Base-by-base conservation (phyloP, 2,888 invertebrate genomes). In the Drosophila setosimentum region DNA sequence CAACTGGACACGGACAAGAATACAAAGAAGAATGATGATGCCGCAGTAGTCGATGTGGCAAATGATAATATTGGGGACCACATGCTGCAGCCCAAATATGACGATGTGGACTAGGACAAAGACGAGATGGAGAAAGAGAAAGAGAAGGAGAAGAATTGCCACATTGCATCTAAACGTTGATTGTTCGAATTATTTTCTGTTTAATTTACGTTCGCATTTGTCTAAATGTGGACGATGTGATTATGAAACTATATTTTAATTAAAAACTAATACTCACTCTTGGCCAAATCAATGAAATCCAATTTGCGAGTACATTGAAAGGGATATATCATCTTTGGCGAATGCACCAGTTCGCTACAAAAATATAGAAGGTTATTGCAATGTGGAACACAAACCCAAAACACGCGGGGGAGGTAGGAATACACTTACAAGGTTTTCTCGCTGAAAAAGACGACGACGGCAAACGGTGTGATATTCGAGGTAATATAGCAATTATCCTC, bases 401-500 rank as follows among this genome's bases (percentile, higher is more conserved):
- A 33, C 13, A 13, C 13, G 5, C 13, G n/a, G n/a, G n/a, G n/a
- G n/a, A n/a, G n/a, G n/a, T n/a, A 2, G 33, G 16, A 33, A 13
- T 16, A 5, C 16, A 33, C 33, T 32, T 16, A n/a, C 21, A 21
- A 45, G 24, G 95, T 94, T 90, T 96, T 96, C 93, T 97, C 97
- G 92, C 96, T 95, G 93, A 97, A 97, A 93, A 97, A 97, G 92
- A 96, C 96, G 57, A 97, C 97, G 86, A 96, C 95, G 62, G 96
- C 96, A 82, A 97, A 95, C n/a, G 97, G 96, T 79, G 95, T 94
- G 90, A 96, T 96, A 87, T 95, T 94, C 89, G 96, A 94, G 53
- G 84, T 78, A 63, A 95, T 95, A 54, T 93, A 93, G 72, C 95
- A 93, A 80, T 96, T 94, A 90, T 96, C 96, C 81, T 95, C 94